Evolutionary conservation across 2,888 invertebrate species (phyloP), one percentile per base, ranked within the genome.

Genomic region (Meghimatium bilineatum): DNA sequence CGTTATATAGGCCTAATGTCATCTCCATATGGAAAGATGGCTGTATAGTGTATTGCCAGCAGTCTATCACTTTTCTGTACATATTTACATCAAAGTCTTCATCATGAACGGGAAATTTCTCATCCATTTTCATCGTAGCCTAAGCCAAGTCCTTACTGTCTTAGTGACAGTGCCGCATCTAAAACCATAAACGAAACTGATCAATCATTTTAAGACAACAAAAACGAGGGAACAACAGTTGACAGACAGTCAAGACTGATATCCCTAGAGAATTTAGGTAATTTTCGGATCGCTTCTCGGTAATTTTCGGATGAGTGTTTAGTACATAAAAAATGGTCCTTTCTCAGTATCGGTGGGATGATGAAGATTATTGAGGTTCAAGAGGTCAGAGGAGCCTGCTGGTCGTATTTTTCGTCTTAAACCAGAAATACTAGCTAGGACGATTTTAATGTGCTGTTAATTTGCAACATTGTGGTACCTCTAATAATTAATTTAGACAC

Each of bases 221-320:
- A 49, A 44, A n/a, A 49, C 69, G 2, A 49, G 6, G 69, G 29
- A 32, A 52, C 69, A 56, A 69, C 32, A 34, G 34, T 52, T 17
- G 12, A 6, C 10, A n/a, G 52, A 44, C 66, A 49, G 63, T 32
- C 44, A 74, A 38, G 44, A 34, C 56, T 49, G 81, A 81, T 63
- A 49, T 56, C 32, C 38, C 44, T n/a, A 1, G 20, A 56, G n/a
- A 26, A 56, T 44, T 44, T n/a, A n/a, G 74, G 82, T 56, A 75
- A 82, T 82, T 82, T 82, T 82, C 82, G 76, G 76, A 82, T 82
- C 82, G 34, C 67, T 56, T 82, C 66, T 49, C 32, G 63, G 17
- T 69, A 82, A 82, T 82, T 82, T 82, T 76, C 82, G 76, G 82
- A 75, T 82, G 69, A 49, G 67, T 76, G 66, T 74, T 32, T 44